Evolutionary conservation across 2,113 vertebrate genomes (phyloP).

Genomic region (Prolemur simus): DNA sequence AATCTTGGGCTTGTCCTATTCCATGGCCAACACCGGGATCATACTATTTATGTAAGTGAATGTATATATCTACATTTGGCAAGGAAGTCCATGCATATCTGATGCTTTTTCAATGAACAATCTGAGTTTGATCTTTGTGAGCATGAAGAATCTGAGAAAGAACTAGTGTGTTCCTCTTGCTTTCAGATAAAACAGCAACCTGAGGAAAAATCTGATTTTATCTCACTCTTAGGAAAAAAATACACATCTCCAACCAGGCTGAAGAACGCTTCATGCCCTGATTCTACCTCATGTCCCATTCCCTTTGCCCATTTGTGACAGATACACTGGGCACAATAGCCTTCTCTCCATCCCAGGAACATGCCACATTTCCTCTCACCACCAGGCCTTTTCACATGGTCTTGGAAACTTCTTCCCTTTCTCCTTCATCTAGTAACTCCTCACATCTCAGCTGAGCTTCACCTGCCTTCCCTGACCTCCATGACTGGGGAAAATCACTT

Average conservation of each 20-base stretch:
- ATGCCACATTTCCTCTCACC: not conserved
- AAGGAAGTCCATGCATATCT: not conserved
- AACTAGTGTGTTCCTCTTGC: not conserved
- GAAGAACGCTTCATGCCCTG: not conserved
- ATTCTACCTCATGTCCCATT: not conserved
- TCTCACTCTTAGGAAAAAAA: not conserved
- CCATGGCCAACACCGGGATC: constrained; percentile 98
- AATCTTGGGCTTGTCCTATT: constrained; percentile 95
- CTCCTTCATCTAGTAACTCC: not conserved
- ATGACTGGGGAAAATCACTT: not conserved
- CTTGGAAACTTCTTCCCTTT: not conserved
- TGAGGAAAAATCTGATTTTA: not conserved
- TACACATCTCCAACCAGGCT: not conserved
- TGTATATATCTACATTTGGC: no score
- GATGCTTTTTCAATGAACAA: not conserved
- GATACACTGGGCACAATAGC: not conserved
- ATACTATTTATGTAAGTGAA: constrained; percentile 94
- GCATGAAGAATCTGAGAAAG: not conserved
- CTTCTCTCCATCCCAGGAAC: not conserved
- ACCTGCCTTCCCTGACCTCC: not conserved
- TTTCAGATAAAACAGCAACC: not conserved
- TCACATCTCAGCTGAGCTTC: not conserved
- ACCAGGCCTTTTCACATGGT: not conserved
- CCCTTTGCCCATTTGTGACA: not conserved
- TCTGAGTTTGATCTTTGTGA: not conserved